A percentile compares a stretch with the other conserved stretches of the same genome.
Conservation (phyloP, 2,797 vertebrate genomes). For the Poliocrania exsul region DNA sequence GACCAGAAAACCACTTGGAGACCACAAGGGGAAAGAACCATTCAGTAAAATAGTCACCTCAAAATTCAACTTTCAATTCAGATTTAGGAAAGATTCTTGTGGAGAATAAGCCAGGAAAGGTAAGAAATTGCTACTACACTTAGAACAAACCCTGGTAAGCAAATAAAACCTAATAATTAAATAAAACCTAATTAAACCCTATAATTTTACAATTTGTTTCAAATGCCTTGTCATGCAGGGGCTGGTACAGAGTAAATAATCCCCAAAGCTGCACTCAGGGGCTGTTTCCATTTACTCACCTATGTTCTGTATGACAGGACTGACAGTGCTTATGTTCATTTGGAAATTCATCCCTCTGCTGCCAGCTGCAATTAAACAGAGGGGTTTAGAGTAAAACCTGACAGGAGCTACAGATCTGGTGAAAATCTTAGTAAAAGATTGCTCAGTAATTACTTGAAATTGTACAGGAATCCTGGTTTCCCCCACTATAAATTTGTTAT, state of each 20-base stretch:
- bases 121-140: neutral
- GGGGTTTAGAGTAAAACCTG: neutral
- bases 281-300: constrained; percentile 58
- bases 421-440: neutral
- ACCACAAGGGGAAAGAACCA: neutral
- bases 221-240: neutral
- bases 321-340: constrained; percentile 62
- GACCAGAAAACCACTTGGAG: neutral
- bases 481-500: neutral
- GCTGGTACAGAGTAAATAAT: neutral
- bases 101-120: neutral
- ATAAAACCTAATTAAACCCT: neutral
- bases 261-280: neutral
- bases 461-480: neutral
- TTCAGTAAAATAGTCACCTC: neutral
- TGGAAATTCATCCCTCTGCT: constrained; percentile 47
- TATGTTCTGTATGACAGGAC: constrained; percentile 29
- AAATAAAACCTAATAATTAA: neutral
- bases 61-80: neutral
- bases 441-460: neutral
- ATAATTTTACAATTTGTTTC: neutral
- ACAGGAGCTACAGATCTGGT: neutral
- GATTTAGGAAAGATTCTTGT: neutral
- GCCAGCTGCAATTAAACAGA: neutral
- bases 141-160: neutral